A percentile compares a stretch with the other conserved stretches of the same genome.
Conservation (phyloP, 2,797 vertebrate species). For the Champsocephalus gunnari region DNA sequence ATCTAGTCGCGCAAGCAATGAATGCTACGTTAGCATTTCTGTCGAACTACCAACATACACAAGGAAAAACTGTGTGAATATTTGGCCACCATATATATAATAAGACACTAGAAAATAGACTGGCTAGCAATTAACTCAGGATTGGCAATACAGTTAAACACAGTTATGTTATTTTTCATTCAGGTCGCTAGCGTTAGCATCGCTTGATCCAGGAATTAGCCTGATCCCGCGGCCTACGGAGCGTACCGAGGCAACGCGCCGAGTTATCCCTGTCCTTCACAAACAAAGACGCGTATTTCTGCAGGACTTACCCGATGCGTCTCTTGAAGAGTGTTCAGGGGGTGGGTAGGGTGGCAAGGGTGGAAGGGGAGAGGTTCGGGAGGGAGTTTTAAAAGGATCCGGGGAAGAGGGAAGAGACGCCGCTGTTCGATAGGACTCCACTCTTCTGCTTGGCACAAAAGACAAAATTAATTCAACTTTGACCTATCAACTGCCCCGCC, state of each 20-base stretch:
- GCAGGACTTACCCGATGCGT: constrained; percentile 77
- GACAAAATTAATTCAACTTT: constrained; percentile 84
- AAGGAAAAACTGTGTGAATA: fast-evolving
- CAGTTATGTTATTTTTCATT: constrained; percentile 55
- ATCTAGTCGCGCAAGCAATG: constrained; percentile 58
- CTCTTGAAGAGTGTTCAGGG: constrained; percentile 77
- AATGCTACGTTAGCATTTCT: constrained; percentile 46
- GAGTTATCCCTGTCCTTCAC: constrained; percentile 72
- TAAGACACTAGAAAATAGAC: fast-evolving
- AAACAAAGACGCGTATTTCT: constrained; percentile 12
- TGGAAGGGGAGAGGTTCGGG: constrained; percentile 88
- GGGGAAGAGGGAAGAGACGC: constrained; percentile 89
- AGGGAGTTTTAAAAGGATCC: constrained; percentile 88
- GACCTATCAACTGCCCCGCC: constrained; percentile 75
- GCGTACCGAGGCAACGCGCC: constrained; percentile 38
- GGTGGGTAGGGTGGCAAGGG: constrained; percentile 86
- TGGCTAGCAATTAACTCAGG: not conserved
- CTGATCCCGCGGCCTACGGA: constrained; percentile 80
- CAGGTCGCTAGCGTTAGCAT: constrained; percentile 60
- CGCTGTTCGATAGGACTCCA: constrained; percentile 84
- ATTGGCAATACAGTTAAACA: not conserved
- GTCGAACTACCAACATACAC: not conserved
- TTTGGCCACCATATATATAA: fast-evolving
- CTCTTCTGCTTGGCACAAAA: constrained; percentile 87
- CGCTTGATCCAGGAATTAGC: constrained; percentile 62